Base-by-base conservation (phyloP, 2,888 invertebrate species). In the Hirudinaria manillensis region DNA sequence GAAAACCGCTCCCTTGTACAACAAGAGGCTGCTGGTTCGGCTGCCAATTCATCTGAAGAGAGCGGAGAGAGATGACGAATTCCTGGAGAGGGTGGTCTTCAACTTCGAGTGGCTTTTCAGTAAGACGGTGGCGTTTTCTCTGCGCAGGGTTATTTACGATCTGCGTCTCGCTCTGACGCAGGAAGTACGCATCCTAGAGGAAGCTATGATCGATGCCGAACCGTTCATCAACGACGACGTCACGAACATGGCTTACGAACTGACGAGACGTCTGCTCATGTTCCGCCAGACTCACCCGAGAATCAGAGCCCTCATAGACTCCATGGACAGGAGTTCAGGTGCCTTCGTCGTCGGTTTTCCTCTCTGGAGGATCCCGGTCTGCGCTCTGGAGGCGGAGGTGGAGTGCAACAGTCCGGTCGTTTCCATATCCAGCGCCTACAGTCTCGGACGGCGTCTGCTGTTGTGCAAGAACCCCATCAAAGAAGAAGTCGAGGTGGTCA, bases 41-140 rank as follows among this genome's bases (percentile, higher is more conserved):
- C 82, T 85, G 4, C 84, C 85, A 7, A 78, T 81, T 6, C 84
- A 84, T 77, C 80, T 85, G 70, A 81, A 80, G 72, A 78, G 82
- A 6, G 80, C 83, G 0, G 83, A 83, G n/a, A 77, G 84, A 21
- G 76, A 81, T 38, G 79, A 81, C 4, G 84, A 85, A 24, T 21
- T 73, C 76, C 79, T 85, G n/a, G 82, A 83, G 75, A 36, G 77
- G 24, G 76, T 76, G 6, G 79, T 83, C 36, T 85, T 85, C 78
- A 83, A 82, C 77, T 85, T 84, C 76, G 83, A 84, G 72, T 85
- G 84, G 84, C 76, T 85, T 68, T 83, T 83, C 79, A 82, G 81
- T 79, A 85, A 84, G 77, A 82, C 82, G 16, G 83, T 82, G 75
- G 83, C 84, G 0, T 77, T 84, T 27, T 83, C 84, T 0, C 75